Conservation (phyloP, 2,113 vertebrate species). For the Phalacrocorax pelagicus region DNA sequence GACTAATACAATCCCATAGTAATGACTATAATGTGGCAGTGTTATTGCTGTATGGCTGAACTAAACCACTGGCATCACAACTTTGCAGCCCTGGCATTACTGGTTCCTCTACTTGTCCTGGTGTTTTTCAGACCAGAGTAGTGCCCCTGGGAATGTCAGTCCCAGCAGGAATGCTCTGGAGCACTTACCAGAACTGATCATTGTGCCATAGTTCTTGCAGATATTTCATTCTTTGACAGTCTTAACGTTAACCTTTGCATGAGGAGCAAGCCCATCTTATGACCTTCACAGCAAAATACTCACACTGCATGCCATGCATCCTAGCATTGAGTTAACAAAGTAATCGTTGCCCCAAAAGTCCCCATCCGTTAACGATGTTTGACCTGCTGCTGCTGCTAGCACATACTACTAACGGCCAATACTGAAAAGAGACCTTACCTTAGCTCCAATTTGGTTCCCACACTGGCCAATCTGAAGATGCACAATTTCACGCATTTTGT, state of each 20-base stretch:
- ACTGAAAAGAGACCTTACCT: conserved; percentile 76
- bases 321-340: not conserved
- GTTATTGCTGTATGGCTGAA: not conserved
- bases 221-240: not conserved
- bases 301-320: rapidly evolving
- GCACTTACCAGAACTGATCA: not conserved
- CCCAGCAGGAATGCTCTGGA: not conserved
- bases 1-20: not conserved
- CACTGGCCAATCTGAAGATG: conserved; percentile 98
- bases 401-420: not conserved
- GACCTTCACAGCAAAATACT: not conserved
- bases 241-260: not conserved
- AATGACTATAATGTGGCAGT: not conserved
- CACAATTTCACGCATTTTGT: conserved; percentile 93
- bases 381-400: not conserved
- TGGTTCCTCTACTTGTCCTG: not conserved
- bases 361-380: not conserved
- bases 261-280: not conserved
- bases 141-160: not conserved
- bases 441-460: conserved; percentile 96
- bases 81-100: not conserved
- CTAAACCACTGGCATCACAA: not conserved
- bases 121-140: not conserved
- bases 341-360: not conserved
- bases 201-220: not conserved